Percentiles rank a stretch among this genome's conserved stretches.
These are phyloP conservation scores for Melangyna quadrimaculata DNA, from an alignment of 2,888 invertebrate genomes.

Conservation along the genomic window DNA sequence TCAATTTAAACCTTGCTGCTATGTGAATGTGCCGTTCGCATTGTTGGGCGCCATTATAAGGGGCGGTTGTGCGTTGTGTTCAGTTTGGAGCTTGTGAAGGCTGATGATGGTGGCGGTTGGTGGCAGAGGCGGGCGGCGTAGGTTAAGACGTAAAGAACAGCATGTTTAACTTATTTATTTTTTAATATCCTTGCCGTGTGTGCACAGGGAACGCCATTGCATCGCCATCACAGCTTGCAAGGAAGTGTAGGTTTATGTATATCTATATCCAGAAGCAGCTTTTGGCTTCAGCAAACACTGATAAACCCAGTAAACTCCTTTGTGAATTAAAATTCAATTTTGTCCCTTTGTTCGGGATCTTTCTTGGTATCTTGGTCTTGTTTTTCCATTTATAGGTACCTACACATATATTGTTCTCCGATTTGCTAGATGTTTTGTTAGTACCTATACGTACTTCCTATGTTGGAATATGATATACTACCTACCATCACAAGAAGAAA, in stretches of 20 bases:
- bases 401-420: slow-evolving; percentile 10
- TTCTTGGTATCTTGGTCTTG: neutral
- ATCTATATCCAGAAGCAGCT: slow-evolving; percentile 22
- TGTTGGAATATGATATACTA: slow-evolving; percentile 1
- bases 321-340: slow-evolving; percentile 79
- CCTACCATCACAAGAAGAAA: neutral
- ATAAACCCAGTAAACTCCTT: slow-evolving; percentile 69
- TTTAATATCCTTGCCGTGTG: slow-evolving; percentile 50
- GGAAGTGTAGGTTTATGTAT: neutral
- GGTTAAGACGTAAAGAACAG: slow-evolving; percentile 44
- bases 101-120: neutral
- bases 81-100: neutral
- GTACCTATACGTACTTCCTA: no score
- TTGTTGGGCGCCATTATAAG: slow-evolving; percentile 41
- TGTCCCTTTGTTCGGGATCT: slow-evolving; percentile 65
- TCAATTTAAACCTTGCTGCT: slow-evolving; percentile 57
- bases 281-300: slow-evolving; percentile 57
- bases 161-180: slow-evolving; percentile 61
- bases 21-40: slow-evolving; percentile 39
- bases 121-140: neutral
- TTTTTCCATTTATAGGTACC: neutral
- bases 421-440: slow-evolving; percentile 30
- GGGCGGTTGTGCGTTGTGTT: neutral
- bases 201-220: slow-evolving; percentile 11
- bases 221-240: neutral